Percentiles rank a stretch among this genome's conserved stretches.
Evolutionary conservation across 2,113 vertebrate species (phyloP).

Genomic region (Nyctibius bracteatus): DNA sequence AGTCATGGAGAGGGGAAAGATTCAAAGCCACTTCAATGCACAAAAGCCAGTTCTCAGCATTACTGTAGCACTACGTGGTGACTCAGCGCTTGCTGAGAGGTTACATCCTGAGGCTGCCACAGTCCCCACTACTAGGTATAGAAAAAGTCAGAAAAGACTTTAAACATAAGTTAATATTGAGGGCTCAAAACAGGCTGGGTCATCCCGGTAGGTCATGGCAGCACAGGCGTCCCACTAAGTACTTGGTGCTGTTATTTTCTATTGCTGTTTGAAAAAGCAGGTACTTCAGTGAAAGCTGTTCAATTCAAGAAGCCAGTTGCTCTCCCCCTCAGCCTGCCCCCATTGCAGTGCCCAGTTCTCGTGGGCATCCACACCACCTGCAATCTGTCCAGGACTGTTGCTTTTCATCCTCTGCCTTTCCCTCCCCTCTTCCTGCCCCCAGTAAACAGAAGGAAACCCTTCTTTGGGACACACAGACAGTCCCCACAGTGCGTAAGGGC

Average conservation of each 20-base stretch:
- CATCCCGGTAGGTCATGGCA: neutral
- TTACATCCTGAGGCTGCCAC: neutral
- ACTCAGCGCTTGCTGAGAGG: neutral
- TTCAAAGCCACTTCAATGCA: neutral
- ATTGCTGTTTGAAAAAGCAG: neutral
- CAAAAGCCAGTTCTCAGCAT: neutral
- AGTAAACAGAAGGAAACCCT: neutral
- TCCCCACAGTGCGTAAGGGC: accelerated
- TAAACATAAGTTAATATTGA: neutral
- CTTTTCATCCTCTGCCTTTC: neutral
- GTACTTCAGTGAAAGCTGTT: neutral
- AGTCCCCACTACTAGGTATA: neutral
- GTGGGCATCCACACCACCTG: neutral
- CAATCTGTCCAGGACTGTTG: neutral
- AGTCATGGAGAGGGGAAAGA: neutral
- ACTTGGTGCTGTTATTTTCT: neutral
- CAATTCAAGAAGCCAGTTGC: neutral
- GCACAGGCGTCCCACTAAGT: too few relatives aligned
- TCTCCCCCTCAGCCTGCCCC: neutral
- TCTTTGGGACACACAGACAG: neutral
- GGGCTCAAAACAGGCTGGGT: neutral
- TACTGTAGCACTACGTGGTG: neutral
- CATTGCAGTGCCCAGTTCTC: accelerated
- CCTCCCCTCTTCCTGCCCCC: neutral
- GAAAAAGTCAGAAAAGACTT: neutral